Percentiles rank a stretch among this genome's conserved stretches.
Conservation (phyloP, 2,113 vertebrate species). For the Anoura caudifer region DNA sequence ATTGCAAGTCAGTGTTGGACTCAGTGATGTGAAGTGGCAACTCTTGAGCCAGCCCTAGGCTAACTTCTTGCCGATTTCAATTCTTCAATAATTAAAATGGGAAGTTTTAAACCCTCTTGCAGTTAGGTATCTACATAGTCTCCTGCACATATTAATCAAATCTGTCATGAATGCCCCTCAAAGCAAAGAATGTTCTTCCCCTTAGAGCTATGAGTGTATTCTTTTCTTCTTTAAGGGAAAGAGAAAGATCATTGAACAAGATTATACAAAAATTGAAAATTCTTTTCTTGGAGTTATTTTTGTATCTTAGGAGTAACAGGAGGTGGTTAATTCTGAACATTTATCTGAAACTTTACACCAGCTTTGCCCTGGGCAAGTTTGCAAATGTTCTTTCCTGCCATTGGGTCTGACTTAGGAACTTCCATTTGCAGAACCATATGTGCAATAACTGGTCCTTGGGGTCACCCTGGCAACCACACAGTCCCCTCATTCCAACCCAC, state of each 20-base stretch:
- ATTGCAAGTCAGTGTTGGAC: constrained; percentile 67
- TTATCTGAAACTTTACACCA: constrained; percentile 84
- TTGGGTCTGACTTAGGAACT: not conserved
- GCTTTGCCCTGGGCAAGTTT: constrained; percentile 77
- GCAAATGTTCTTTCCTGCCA: constrained; percentile 64
- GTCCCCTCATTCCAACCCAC: not conserved
- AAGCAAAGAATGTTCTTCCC: constrained; percentile 58
- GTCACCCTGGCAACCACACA: constrained; percentile 24
- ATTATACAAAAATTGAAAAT: constrained; percentile 71
- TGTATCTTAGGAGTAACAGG: constrained; percentile 82
- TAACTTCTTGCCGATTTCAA: constrained; percentile 62
- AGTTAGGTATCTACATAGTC: constrained; percentile 18
- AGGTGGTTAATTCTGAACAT: constrained; percentile 82
- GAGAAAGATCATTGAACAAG: constrained; percentile 77
- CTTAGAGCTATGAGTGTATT: constrained; percentile 33
- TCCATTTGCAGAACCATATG: constrained; percentile 44
- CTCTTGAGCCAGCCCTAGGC: constrained; percentile 67
- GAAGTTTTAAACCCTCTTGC: constrained; percentile 52
- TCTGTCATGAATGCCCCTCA: constrained; percentile 62
- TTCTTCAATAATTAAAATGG: constrained; percentile 70
- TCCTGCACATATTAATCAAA: constrained; percentile 58
- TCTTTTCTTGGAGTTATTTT: constrained; percentile 50
- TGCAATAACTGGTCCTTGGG: not conserved
- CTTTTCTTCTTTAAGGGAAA: constrained; percentile 45
- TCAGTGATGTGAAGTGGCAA: constrained; percentile 40